Conservation (phyloP, 2,797 vertebrate genomes). For the Epinephelus malabaricus region DNA sequence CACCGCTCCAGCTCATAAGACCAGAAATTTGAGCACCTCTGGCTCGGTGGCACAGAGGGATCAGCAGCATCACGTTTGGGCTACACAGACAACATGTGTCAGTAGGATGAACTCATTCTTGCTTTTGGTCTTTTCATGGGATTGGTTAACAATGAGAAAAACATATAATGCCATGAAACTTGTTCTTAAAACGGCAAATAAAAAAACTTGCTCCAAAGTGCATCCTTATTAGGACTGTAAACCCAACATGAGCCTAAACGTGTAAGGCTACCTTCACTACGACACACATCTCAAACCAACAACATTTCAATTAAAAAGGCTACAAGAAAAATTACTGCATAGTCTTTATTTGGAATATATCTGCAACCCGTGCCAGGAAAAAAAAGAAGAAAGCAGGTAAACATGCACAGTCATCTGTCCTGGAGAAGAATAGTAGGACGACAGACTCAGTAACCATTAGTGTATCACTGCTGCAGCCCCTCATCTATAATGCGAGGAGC, state of each 20-base stretch:
- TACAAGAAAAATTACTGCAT: constrained; percentile 41
- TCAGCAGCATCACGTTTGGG: too few relatives aligned
- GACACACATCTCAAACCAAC: background rate
- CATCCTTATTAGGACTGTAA: background rate
- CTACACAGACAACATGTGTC: too few relatives aligned
- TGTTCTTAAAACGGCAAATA: too few relatives aligned
- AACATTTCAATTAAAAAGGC: constrained; percentile 5
- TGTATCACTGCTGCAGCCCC: constrained; percentile 1
- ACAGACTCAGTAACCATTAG: constrained; percentile 30
- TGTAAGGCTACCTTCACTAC: background rate
- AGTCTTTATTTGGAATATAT: constrained; percentile 76
- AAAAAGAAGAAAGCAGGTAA: constrained; percentile 42
- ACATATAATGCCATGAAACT: too few relatives aligned
- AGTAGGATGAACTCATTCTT: too few relatives aligned
- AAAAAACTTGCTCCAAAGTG: background rate
- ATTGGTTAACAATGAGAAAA: too few relatives aligned
- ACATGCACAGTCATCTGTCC: constrained; percentile 39
- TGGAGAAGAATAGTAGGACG: background rate
- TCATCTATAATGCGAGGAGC: constrained; percentile 10
- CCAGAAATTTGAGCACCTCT: too few relatives aligned
- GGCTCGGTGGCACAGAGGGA: too few relatives aligned
- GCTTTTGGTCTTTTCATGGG: too few relatives aligned
- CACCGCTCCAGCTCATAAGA: too few relatives aligned
- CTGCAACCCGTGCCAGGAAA: constrained; percentile 23
- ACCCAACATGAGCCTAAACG: background rate